Evolutionary conservation across 2,888 invertebrate genomes (phyloP), one percentile per base, ranked within the genome.

Genomic region (Athalia rosae): DNA sequence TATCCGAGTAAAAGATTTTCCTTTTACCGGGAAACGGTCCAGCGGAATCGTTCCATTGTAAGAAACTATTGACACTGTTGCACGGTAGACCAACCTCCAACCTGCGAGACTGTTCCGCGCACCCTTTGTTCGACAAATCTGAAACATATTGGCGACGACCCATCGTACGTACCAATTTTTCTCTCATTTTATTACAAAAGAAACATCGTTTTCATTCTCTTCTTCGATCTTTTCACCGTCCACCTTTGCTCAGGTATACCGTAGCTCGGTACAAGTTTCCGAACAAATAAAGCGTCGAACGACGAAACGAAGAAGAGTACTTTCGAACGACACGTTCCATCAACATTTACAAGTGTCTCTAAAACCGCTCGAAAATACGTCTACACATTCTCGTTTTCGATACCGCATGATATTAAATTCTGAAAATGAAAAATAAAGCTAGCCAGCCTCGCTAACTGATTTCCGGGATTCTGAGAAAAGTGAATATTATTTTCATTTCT

Each of bases 101-200:
- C n/a, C 11, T n/a, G 6, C 59, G 13, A 4, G 13, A 7, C 4
- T 15, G 59, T 59, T 4, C 50, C 67, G 50, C 67, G 50, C 15
- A 67, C 41, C 67, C 28, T 15, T 67, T 48, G 67, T 67, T 67
- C 67, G 67, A 53, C 67, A 67, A 67, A 67, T 67, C 67, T 67
- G 45, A 67, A 67, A 67, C 53, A 67, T 67, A 67, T 67, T 67
- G 67, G 67, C 15, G 13, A 67, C 15, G 13, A 67, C 67, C 50
- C 53, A 67, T 67, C 67, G 53, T 50, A 11, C 9, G n/a, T n/a
- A 53, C 53, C 11, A n/a, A 53, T 53, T 11, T 13, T 4, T 61
- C 13, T 61, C 4, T 61, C 61, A 15, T 15, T 61, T 4, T n/a
- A 8, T n/a, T 3, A 8, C 61, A 8, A 4, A 61, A 8, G 11